Evolutionary conservation across 64 coral and sea anemone genomes (phyloP).

Genomic region (Stichodactyla mertensii): DNA sequence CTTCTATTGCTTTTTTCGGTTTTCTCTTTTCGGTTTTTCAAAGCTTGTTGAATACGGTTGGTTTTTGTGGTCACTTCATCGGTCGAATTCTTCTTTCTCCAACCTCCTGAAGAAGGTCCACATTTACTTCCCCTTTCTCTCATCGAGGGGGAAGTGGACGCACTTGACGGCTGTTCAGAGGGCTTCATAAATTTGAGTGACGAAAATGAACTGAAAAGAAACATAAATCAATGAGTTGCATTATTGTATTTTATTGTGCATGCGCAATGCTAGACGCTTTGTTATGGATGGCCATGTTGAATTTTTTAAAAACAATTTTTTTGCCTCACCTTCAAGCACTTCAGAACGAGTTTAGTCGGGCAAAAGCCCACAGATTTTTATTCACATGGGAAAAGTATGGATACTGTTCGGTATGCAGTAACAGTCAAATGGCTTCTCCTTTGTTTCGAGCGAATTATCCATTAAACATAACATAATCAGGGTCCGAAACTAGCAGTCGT

Average conservation of each 20-base stretch:
- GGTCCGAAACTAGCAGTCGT: too few relatives aligned
- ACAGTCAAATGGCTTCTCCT: too few relatives aligned
- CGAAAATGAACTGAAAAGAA: conserved; percentile 5
- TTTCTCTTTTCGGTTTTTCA: conserved; percentile 2
- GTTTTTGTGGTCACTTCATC: neutral
- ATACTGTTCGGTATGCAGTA: too few relatives aligned
- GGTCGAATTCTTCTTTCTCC: conserved; percentile 61
- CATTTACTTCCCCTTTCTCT: neutral
- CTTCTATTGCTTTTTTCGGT: neutral
- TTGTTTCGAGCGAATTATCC: too few relatives aligned
- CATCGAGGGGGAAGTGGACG: conserved; percentile 27
- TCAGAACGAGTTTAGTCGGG: too few relatives aligned
- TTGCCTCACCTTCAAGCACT: too few relatives aligned
- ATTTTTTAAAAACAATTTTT: too few relatives aligned
- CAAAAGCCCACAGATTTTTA: too few relatives aligned
- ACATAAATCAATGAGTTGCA: neutral
- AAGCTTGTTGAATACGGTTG: conserved; percentile 8
- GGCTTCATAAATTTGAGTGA: conserved; percentile 42
- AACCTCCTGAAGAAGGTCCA: conserved; percentile 46
- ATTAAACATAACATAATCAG: too few relatives aligned
- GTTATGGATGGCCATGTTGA: too few relatives aligned
- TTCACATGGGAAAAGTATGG: too few relatives aligned
- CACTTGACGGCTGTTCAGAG: neutral
- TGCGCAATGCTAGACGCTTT: too few relatives aligned
- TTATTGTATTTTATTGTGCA: neutral